Evolutionary conservation across 2,888 invertebrate species (phyloP).

Genomic region (Tenthredo amoena): DNA sequence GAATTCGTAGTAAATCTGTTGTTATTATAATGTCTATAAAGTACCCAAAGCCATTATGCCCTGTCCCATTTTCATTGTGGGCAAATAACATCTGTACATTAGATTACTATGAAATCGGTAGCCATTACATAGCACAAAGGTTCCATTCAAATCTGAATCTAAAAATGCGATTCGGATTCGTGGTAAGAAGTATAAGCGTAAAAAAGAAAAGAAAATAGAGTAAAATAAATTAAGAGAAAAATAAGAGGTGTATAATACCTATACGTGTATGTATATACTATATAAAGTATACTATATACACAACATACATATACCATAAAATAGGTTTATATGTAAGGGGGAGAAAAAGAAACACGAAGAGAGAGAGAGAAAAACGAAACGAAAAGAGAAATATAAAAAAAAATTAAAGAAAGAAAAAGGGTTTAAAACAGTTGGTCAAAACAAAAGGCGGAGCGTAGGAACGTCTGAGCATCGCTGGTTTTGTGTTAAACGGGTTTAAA

Average conservation of each 20-base stretch:
- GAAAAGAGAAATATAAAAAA: constrained; percentile 54
- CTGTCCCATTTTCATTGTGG: constrained; percentile 73
- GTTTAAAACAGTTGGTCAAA: constrained; percentile 74
- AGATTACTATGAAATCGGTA: constrained; percentile 76
- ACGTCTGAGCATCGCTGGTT: constrained; percentile 73
- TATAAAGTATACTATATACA: background rate
- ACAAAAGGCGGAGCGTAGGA: constrained; percentile 72
- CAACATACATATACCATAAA: background rate
- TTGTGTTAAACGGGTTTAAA: constrained; percentile 70
- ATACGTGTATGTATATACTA: background rate
- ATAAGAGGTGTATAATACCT: background rate
- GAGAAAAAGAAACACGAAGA: background rate
- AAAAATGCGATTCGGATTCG: constrained; percentile 69
- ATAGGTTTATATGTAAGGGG: constrained; percentile 17
- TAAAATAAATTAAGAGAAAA: constrained; percentile 16
- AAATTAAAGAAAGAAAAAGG: constrained; percentile 55
- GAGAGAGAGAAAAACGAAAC: constrained; percentile 3
- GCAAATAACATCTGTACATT: constrained; percentile 77
- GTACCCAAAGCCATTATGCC: constrained; percentile 52
- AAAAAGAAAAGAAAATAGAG: constrained; percentile 25
- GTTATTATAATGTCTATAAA: constrained; percentile 53
- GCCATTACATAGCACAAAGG: constrained; percentile 72
- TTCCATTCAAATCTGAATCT: constrained; percentile 73
- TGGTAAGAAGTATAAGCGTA: constrained; percentile 35
- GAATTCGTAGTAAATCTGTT: constrained; percentile 52